A percentile compares a stretch with the other conserved stretches of the same genome.
phyloP scores from a whole-genome alignment of 2,888 invertebrate species.

The Drepanosiphum platanoidis region DNA sequence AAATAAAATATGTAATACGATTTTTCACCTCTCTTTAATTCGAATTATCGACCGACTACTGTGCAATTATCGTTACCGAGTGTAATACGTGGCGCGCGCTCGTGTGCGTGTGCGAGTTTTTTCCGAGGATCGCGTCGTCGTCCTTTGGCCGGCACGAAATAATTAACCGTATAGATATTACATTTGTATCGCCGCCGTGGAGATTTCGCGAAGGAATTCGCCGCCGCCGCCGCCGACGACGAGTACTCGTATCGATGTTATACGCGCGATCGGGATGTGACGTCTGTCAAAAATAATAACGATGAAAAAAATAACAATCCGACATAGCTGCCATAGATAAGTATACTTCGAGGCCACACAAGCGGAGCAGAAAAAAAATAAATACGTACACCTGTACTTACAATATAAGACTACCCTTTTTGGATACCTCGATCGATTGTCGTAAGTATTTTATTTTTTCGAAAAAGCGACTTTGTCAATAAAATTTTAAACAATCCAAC shows the following conservation, averaged over 20 bases:
- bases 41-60: too few species aligned
- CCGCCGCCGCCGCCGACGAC: not conserved
- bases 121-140: not conserved
- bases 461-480: too few species aligned
- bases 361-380: too few species aligned
- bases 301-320: not conserved
- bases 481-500: too few species aligned
- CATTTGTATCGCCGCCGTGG: not conserved
- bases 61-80: not conserved
- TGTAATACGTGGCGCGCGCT: not conserved
- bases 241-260: not conserved
- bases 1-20: too few species aligned
- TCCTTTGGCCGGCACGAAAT: not conserved
- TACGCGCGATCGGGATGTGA: not conserved
- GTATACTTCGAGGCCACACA: not conserved
- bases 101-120: not conserved
- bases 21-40: too few species aligned
- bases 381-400: too few species aligned
- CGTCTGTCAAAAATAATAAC: not conserved
- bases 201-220: not conserved
- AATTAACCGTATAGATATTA: not conserved
- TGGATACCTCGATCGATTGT: too few species aligned
- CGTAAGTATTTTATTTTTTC: too few species aligned
- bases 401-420: too few species aligned
- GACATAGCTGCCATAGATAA: not conserved